Base-by-base conservation (phyloP, 1,140 invertebrate species). In the Mactra quadrangularis region DNA sequence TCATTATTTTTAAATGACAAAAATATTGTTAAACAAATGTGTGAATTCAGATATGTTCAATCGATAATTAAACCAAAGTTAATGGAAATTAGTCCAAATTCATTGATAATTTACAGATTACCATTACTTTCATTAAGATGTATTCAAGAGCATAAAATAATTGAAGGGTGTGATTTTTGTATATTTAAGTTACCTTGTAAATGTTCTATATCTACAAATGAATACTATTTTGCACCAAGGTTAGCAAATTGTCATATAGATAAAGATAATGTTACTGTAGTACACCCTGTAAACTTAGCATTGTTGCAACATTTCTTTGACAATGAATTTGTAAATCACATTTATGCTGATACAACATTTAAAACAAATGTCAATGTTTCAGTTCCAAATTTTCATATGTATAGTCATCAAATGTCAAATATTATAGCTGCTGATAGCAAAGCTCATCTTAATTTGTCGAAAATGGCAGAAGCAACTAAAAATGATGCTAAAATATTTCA, bases 161-260 rank as follows among this genome's bases (percentile, higher is more conserved):
- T 82, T 6, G 50, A 47, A 38, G 70, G 79, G 0, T 82, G 70
- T 66, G 59, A 64, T 45, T 85, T 81, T 68, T 85, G 76, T 76
- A 62, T 85, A 22, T 68, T 85, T 47, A 71, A 33, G 1, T 19
- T 85, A 41, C 76, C 70, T 45, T 85, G 83, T 75, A 55, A 27
- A 33, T 85, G 70, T 70, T 75, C 83, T 29, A 35, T 85, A 22
- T 75, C 84, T 35, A 68, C 84, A n/a, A 72, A 76, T 53, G 52
- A 57, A n/a, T 52, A 57, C 29, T 85, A 71, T 33, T 25, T 76
- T 45, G 50, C 53, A 2, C 52, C 70, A 47, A 68, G 72, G 31
- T 19, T 85, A 41, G 55, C 31, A 22, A 35, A 68, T 33, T 85
- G 77, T 76, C 55, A 82, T 27, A 79, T 70, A 22, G n/a, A 60